A percentile compares a stretch with the other conserved stretches of the same genome.
These are phyloP conservation scores for Nannobrachium achirus DNA, from an alignment of 2,113 vertebrate genomes.

Conservation along the genomic window DNA sequence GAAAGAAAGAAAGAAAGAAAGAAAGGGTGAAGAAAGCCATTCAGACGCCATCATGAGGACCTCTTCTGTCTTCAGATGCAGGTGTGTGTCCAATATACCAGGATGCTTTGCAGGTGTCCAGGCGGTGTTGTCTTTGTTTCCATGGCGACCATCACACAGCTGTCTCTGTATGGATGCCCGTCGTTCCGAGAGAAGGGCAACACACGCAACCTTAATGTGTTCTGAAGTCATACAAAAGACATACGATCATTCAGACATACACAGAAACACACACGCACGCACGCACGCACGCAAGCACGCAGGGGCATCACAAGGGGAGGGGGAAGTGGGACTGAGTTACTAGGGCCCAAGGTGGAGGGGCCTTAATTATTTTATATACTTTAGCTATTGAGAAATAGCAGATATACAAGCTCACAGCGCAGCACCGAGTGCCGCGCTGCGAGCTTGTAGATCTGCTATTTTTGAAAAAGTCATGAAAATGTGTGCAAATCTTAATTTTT, in stretches of 20 bases:
- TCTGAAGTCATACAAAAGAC: neutral
- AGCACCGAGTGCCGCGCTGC: too few relatives aligned
- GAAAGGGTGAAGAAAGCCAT: constrained; percentile 37
- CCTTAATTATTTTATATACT: too few relatives aligned
- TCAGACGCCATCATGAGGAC: constrained; percentile 57
- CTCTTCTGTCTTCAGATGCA: constrained; percentile 62
- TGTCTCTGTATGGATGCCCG: constrained; percentile 34
- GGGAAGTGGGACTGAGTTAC: too few relatives aligned
- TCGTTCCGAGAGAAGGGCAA: constrained; percentile 32
- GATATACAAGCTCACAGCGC: too few relatives aligned
- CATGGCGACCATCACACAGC: constrained; percentile 15
- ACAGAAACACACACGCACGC: neutral
- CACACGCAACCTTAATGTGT: constrained; percentile 30
- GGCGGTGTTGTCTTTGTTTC: constrained; percentile 38
- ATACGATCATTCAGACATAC: neutral
- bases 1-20: constrained; percentile 28
- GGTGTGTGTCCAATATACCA: constrained; percentile 53
- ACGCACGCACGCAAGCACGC: neutral
- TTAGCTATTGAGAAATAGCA: too few relatives aligned
- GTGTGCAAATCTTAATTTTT: too few relatives aligned
- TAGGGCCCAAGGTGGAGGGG: too few relatives aligned
- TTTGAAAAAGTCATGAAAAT: too few relatives aligned
- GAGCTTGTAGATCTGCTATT: too few relatives aligned
- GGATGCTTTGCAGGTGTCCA: constrained; percentile 35
- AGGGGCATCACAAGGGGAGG: too few relatives aligned